Conservation (phyloP, 2,888 invertebrate genomes). For the Rhagonycha fulva region DNA sequence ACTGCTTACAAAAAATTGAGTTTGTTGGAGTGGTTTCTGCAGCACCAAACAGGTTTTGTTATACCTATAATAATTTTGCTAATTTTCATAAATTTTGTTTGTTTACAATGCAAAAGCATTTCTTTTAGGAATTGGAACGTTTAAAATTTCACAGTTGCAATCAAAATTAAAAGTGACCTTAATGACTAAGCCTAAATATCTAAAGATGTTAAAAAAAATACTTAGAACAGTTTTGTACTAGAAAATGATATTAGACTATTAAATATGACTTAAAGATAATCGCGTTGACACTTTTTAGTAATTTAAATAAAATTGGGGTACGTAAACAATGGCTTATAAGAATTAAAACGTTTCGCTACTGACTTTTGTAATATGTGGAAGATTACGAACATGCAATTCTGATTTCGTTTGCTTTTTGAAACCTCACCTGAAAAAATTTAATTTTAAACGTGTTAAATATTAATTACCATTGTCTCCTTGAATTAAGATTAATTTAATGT, state of each 20-base stretch:
- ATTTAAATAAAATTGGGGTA: not conserved
- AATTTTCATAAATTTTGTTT: not conserved
- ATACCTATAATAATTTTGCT: not conserved
- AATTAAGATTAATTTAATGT: slow-evolving; percentile 9
- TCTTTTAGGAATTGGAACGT: not conserved
- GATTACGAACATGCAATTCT: not conserved
- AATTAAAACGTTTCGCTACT: not conserved
- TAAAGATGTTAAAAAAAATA: not conserved
- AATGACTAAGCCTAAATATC: not conserved
- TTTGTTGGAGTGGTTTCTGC: not conserved
- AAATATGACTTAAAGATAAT: not conserved
- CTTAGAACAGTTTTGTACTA: not conserved
- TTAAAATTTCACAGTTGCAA: not conserved
- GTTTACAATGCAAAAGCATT: not conserved
- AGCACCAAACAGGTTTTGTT: not conserved
- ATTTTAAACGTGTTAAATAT: not conserved
- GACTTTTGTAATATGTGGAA: not conserved
- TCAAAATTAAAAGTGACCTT: not conserved
- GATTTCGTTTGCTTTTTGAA: not conserved
- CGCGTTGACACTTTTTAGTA: not conserved
- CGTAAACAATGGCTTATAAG: not conserved
- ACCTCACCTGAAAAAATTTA: not conserved
- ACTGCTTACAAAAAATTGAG: not conserved
- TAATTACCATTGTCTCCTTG: slow-evolving; percentile 13
- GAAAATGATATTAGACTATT: not conserved